Percentiles rank a stretch among this genome's conserved stretches.
Conservation (phyloP, 2,797 vertebrate species). For the Labeo calbasu region DNA sequence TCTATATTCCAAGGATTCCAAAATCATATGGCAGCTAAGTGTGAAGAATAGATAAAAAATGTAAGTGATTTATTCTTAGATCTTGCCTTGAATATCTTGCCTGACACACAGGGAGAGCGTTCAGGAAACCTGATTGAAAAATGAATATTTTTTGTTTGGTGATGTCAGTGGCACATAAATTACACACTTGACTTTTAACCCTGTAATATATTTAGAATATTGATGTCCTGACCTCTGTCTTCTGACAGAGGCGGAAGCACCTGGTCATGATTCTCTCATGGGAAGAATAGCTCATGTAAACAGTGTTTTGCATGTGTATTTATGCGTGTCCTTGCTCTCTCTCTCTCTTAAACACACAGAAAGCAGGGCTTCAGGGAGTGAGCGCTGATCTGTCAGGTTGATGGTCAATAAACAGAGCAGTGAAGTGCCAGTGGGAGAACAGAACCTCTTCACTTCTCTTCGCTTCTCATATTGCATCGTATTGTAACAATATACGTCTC, state of each 20-base stretch:
- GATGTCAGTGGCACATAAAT: neutral
- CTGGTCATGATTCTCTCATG: neutral
- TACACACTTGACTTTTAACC: neutral
- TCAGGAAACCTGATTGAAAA: neutral
- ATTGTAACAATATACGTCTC: neutral
- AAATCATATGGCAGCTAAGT: no score
- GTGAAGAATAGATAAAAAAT: neutral
- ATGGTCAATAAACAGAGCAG: conserved; percentile 27
- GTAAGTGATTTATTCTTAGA: neutral
- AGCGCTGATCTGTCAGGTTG: neutral
- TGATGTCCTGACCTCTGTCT: conserved; percentile 1
- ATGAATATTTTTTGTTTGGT: neutral
- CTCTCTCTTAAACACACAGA: neutral
- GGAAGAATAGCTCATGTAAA: conserved; percentile 9
- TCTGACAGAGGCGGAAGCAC: neutral
- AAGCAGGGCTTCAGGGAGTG: neutral
- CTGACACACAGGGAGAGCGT: neutral
- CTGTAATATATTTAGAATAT: neutral
- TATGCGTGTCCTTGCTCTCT: neutral
- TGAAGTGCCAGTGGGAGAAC: neutral
- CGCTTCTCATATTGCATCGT: neutral
- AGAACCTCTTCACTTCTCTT: neutral
- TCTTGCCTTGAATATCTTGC: neutral
- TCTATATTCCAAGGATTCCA: neutral
- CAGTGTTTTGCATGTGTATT: neutral